Percentiles rank a stretch among this genome's conserved stretches.
Evolutionary conservation across 2,797 vertebrate genomes (phyloP).

Genomic region (Brachyrhaphis roseni): DNA sequence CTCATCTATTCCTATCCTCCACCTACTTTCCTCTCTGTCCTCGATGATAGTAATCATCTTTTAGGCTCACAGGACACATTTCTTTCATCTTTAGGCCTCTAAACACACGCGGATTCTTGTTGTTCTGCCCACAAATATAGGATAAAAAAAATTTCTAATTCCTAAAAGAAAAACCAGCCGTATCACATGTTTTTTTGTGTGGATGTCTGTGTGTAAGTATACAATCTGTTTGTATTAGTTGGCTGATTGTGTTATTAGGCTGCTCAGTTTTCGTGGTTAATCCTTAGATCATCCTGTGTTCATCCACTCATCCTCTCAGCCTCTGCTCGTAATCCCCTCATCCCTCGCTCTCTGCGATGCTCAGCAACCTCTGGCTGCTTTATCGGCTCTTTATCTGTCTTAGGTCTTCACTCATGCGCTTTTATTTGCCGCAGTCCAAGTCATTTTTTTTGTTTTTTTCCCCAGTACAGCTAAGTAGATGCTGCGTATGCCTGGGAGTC

Average conservation of each 20-base stretch:
- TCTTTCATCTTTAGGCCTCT: slow-evolving; percentile 16
- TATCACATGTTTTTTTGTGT: slow-evolving; percentile 10
- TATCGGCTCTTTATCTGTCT: slow-evolving; percentile 66
- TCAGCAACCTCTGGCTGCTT: slow-evolving; percentile 61
- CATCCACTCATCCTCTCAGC: slow-evolving; percentile 77
- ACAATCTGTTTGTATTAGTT: slow-evolving; percentile 71
- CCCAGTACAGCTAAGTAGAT: slow-evolving; percentile 25
- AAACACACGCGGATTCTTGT: slow-evolving; percentile 20
- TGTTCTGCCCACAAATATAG: slow-evolving; percentile 26
- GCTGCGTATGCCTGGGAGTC: slow-evolving; percentile 43
- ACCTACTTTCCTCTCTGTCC: slow-evolving; percentile 31
- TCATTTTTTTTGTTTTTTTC: neutral
- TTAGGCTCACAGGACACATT: slow-evolving; percentile 16
- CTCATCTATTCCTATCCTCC: slow-evolving; percentile 42
- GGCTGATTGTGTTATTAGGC: slow-evolving; percentile 75
- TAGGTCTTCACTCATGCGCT: slow-evolving; percentile 31
- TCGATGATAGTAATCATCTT: slow-evolving; percentile 38
- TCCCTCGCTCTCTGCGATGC: slow-evolving; percentile 60
- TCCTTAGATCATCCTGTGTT: slow-evolving; percentile 78
- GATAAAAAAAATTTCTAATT: neutral
- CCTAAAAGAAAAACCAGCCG: neutral
- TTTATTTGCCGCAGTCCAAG: slow-evolving; percentile 39
- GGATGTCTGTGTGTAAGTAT: slow-evolving; percentile 9
- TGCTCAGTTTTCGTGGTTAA: slow-evolving; percentile 79
- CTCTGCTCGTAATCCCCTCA: slow-evolving; percentile 78